Conservation (phyloP, 2,888 invertebrate species). For the Sialis lutaria region DNA sequence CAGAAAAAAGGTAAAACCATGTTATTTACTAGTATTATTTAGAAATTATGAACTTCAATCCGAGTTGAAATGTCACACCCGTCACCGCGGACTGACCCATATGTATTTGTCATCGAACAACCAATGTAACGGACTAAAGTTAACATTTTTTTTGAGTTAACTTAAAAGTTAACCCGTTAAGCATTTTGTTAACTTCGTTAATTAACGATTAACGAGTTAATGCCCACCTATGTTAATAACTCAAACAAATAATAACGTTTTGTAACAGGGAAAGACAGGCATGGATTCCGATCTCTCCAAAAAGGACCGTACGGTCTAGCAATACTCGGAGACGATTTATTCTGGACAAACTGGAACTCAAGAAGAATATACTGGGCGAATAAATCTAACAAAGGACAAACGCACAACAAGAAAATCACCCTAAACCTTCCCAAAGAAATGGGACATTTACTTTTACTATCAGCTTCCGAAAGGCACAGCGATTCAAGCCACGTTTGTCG, state of each 20-base stretch:
- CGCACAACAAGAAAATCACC: constrained; percentile 21
- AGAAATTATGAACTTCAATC: too few species aligned
- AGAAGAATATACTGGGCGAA: constrained; percentile 40
- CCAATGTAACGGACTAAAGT: too few species aligned
- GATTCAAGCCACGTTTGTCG: constrained; percentile 36
- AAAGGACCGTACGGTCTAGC: constrained; percentile 36
- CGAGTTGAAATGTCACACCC: too few species aligned
- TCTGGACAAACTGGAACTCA: constrained; percentile 47
- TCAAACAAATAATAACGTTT: not conserved
- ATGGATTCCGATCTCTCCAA: constrained; percentile 21
- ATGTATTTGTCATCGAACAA: too few species aligned
- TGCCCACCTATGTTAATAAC: not conserved
- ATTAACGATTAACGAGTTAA: too few species aligned
- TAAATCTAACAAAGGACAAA: constrained; percentile 24
- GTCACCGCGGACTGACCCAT: too few species aligned
- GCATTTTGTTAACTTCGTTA: too few species aligned
- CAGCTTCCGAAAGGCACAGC: constrained; percentile 24
- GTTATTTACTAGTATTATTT: too few species aligned
- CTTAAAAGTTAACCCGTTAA: too few species aligned
- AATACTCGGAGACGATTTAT: constrained; percentile 41
- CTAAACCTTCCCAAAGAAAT: constrained; percentile 20
- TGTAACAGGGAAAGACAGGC: constrained; percentile 21
- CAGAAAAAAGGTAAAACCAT: too few species aligned
- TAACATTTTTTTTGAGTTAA: too few species aligned
- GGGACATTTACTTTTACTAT: constrained; percentile 29